These are phyloP conservation scores for Polypedilum pembai DNA, from an alignment of 1,140 invertebrate species.

Conservation along the genomic window DNA sequence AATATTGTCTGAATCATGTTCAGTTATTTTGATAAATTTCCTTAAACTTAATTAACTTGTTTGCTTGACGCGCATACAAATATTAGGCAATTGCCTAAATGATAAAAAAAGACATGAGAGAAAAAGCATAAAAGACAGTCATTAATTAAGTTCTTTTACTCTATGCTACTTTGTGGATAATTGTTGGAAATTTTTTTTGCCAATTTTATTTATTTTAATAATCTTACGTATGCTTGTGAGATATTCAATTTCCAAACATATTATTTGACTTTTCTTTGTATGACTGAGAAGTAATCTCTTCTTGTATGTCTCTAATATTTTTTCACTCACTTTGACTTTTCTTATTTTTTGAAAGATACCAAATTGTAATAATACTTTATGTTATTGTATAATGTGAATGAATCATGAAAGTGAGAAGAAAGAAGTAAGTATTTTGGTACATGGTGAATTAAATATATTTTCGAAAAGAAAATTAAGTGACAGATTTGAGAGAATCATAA, in stretches of 20 bases:
- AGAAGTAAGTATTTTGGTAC: neutral
- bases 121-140: neutral
- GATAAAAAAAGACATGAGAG: neutral
- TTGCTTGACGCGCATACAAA: no score
- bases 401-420: neutral
- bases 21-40: neutral
- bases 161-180: neutral
- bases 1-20: neutral
- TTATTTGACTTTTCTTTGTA: neutral
- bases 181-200: slow-evolving; percentile 10
- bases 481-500: neutral
- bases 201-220: no score
- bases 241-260: neutral
- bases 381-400: neutral
- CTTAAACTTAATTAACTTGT: no score
- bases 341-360: neutral
- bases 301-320: no score
- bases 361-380: neutral
- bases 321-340: no score
- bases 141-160: slow-evolving; percentile 3
- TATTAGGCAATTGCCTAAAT: neutral
- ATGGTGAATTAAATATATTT: neutral
- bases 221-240: neutral
- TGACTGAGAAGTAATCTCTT: neutral
- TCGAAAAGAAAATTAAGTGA: neutral